Conservation (phyloP, 2,113 vertebrate genomes). For the Ictidomys tridecemlineatus region DNA sequence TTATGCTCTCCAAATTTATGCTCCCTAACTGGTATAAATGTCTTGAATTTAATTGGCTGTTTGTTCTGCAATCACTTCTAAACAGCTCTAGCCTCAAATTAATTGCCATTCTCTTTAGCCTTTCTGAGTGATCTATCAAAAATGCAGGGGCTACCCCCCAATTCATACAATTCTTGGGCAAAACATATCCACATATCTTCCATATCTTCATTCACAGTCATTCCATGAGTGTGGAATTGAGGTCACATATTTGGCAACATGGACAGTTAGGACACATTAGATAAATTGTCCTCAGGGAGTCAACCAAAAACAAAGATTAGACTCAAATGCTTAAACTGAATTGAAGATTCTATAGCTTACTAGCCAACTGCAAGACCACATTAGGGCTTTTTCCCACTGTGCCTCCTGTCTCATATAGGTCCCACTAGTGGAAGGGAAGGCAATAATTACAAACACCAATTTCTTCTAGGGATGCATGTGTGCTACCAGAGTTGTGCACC, state of each 20-base stretch:
- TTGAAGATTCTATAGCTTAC: not conserved
- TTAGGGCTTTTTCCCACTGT: not conserved
- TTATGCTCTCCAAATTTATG: not conserved
- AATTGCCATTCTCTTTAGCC: not conserved
- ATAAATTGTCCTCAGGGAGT: not conserved
- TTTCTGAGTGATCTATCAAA: not conserved
- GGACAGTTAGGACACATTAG: not conserved
- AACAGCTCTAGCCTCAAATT: not conserved
- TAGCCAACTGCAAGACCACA: not conserved
- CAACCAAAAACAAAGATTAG: not conserved
- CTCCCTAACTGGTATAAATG: not conserved
- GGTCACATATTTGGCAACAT: not conserved
- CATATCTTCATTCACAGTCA: not conserved
- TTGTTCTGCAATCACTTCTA: not conserved
- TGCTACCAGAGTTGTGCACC: not conserved
- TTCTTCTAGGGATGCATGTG: not conserved
- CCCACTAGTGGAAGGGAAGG: rapidly evolving
- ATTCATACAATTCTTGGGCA: not conserved
- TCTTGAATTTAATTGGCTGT: not conserved
- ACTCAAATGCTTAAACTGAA: constrained; percentile 4
- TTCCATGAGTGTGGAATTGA: not conserved
- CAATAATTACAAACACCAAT: not conserved
- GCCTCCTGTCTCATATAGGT: not conserved
- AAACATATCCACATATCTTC: not conserved
- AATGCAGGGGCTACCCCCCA: not conserved